phyloP scores from a whole-genome alignment of 2,797 vertebrate species.

The Sebastes glaucus region DNA sequence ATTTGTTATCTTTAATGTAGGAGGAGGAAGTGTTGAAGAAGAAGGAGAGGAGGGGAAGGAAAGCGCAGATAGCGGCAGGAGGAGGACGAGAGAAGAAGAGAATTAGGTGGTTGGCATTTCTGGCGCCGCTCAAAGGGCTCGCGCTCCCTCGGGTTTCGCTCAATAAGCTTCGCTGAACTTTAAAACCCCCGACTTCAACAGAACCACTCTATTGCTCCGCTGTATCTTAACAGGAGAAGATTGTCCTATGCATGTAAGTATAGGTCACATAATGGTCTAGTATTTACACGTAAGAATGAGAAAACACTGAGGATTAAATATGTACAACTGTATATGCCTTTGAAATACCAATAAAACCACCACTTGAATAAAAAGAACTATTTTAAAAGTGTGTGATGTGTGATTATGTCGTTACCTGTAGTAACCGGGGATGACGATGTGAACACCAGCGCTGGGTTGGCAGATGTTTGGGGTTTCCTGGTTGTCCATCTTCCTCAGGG shows the following conservation, averaged over 20 bases:
- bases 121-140: slow-evolving; percentile 68
- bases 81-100: slow-evolving; percentile 41
- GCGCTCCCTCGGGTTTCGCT: slow-evolving; percentile 69
- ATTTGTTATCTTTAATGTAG: not conserved
- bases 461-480: slow-evolving; percentile 88
- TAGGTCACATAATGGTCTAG: slow-evolving; percentile 49
- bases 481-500: slow-evolving; percentile 95
- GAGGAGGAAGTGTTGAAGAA: not conserved
- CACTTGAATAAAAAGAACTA: not conserved
- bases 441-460: slow-evolving; percentile 95
- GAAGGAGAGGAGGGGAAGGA: not conserved
- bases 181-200: slow-evolving; percentile 62
- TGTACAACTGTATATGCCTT: not conserved
- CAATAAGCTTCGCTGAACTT: slow-evolving; percentile 77
- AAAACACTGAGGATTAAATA: slow-evolving; percentile 24
- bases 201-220: slow-evolving; percentile 48
- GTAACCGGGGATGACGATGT: slow-evolving; percentile 98
- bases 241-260: slow-evolving; percentile 14
- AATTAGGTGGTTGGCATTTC: slow-evolving; percentile 75
- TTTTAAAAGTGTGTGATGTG: not conserved
- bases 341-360: not conserved
- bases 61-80: slow-evolving; percentile 25
- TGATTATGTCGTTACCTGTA: slow-evolving; percentile 61
- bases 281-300: slow-evolving; percentile 47
- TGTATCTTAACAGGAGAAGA: slow-evolving; percentile 36